phyloP scores from a whole-genome alignment of 2,888 invertebrate genomes.

The Drosophila neotestacea region DNA sequence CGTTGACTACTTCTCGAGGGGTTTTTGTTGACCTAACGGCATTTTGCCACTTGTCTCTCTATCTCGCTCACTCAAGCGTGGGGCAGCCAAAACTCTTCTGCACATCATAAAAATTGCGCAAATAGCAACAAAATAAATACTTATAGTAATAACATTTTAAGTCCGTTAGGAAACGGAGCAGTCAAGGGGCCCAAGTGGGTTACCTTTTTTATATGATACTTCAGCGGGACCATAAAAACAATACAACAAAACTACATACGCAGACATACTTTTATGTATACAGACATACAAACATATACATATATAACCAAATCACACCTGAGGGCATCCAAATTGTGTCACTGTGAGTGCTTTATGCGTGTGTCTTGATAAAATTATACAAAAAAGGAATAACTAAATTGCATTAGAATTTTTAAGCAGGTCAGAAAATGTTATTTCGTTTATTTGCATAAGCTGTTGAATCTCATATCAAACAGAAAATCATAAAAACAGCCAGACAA shows the following conservation, averaged over 20 bases:
- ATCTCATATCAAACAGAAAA: slow-evolving; percentile 25
- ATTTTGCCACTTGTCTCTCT: slow-evolving; percentile 47
- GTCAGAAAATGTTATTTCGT: slow-evolving; percentile 46
- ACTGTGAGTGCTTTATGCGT: slow-evolving; percentile 55
- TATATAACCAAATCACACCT: slow-evolving; percentile 60
- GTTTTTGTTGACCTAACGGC: slow-evolving; percentile 62
- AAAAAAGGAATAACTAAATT: slow-evolving; percentile 26
- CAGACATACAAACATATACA: not conserved
- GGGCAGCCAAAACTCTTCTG: slow-evolving; percentile 40
- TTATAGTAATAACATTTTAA: slow-evolving; percentile 73
- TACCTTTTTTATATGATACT: slow-evolving; percentile 60
- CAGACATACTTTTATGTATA: not conserved
- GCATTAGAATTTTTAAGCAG: slow-evolving; percentile 71
- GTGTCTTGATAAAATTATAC: slow-evolving; percentile 19
- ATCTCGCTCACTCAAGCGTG: slow-evolving; percentile 37
- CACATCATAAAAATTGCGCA: slow-evolving; percentile 65
- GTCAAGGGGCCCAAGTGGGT: slow-evolving; percentile 64
- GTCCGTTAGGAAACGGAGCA: slow-evolving; percentile 69
- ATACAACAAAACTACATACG: slow-evolving; percentile 28
- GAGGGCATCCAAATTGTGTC: slow-evolving; percentile 76
- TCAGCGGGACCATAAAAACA: slow-evolving; percentile 50
- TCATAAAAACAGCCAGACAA: too few relatives aligned
- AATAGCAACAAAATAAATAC: slow-evolving; percentile 66
- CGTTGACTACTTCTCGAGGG: slow-evolving; percentile 37
- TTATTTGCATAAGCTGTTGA: slow-evolving; percentile 54